Conservation (phyloP, 35 echinoderm and acorn worm species). For the Chiridota heheva region DNA sequence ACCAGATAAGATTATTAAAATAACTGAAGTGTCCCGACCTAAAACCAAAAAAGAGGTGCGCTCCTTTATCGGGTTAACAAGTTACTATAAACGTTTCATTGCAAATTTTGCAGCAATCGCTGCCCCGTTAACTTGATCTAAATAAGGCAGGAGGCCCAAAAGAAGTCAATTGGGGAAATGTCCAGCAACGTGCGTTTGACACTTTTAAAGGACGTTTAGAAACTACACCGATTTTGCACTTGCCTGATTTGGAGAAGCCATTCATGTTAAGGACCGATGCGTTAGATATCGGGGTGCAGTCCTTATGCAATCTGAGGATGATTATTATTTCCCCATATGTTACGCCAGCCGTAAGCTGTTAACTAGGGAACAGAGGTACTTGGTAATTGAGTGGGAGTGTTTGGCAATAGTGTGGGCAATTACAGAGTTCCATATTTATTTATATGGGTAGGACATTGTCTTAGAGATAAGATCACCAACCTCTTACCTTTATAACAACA, state of each 20-base stretch:
- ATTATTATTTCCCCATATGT: neutral
- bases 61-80: neutral
- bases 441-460: conserved; percentile 15
- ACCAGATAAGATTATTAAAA: neutral
- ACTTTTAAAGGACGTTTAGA: neutral
- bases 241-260: neutral
- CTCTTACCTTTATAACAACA: no score
- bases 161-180: neutral
- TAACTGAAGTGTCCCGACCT: neutral
- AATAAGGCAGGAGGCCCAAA: neutral
- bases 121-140: neutral
- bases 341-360: conserved; percentile 1
- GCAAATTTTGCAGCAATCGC: neutral
- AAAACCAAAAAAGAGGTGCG: neutral
- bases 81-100: neutral
- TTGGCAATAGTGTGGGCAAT: conserved; percentile 2
- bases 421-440: neutral
- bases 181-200: neutral
- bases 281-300: neutral
- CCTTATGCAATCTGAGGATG: neutral
- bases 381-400: neutral
- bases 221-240: neutral
- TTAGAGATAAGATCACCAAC: no score
- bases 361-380: neutral
- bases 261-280: neutral